Evolutionary conservation across 2,888 invertebrate genomes (phyloP).

Genomic region (Rhopalosiphum nymphaeae): DNA sequence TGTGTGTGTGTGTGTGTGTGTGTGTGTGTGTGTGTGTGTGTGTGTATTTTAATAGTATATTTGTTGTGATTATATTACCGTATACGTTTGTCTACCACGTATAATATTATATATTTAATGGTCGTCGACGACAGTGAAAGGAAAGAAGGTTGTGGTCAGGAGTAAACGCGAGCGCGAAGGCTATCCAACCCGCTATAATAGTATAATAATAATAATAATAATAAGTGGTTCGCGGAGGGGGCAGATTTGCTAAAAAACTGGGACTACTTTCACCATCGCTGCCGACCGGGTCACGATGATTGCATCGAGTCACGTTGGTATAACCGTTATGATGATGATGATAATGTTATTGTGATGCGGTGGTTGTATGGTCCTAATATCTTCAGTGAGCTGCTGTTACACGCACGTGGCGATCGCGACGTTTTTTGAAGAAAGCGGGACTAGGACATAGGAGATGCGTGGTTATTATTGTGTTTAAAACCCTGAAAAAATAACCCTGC

Average conservation of each 20-base stretch:
- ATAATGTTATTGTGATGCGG: background rate
- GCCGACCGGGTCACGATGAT: constrained; percentile 43
- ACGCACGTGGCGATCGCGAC: background rate
- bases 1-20: background rate
- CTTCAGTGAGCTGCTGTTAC: background rate
- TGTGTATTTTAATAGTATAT: background rate
- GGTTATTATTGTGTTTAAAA: background rate
- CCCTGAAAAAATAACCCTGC: background rate
- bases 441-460: background rate
- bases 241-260: constrained; percentile 46
- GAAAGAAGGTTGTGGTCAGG: constrained; percentile 65
- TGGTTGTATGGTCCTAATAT: background rate
- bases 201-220: background rate
- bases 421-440: background rate
- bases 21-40: background rate
- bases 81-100: background rate
- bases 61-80: constrained; percentile 45
- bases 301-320: constrained; percentile 57
- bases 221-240: background rate
- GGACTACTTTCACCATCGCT: constrained; percentile 59
- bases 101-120: constrained; percentile 5
- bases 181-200: constrained; percentile 40
- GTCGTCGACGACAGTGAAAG: constrained; percentile 62
- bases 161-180: constrained; percentile 57
- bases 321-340: constrained; percentile 50